These are phyloP conservation scores for Chrysodeixis includens DNA, from an alignment of 2,888 invertebrate genomes.

Conservation along the genomic window DNA sequence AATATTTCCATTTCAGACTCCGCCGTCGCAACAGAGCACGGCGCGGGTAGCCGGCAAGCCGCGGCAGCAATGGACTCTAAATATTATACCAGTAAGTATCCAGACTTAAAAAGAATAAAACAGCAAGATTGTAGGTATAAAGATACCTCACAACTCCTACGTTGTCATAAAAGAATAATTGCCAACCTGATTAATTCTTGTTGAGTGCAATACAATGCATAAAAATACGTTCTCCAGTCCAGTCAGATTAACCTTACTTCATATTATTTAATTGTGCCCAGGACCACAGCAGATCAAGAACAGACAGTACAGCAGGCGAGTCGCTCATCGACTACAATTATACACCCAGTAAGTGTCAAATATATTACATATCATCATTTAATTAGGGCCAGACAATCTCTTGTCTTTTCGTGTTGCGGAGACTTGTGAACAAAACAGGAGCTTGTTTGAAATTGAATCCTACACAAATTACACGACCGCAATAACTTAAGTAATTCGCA, in stretches of 20 bases:
- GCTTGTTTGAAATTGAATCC: too few species aligned
- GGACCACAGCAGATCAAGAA: constrained; percentile 77
- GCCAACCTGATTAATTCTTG: not conserved
- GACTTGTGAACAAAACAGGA: too few species aligned
- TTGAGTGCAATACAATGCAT: too few species aligned
- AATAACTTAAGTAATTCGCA: too few species aligned
- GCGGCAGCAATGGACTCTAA: constrained; percentile 84
- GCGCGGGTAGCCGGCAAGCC: constrained; percentile 73
- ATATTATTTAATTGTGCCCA: constrained; percentile 40
- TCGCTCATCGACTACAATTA: constrained; percentile 84
- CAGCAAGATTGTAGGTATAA: too few species aligned
- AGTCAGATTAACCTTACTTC: too few species aligned
- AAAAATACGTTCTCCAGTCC: too few species aligned
- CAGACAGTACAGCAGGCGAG: constrained; percentile 78
- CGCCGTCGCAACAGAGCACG: constrained; percentile 67
- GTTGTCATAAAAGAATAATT: not conserved
- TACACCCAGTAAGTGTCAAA: constrained; percentile 73
- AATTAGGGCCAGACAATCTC: too few species aligned
- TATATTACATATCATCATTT: too few species aligned
- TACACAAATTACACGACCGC: too few species aligned
- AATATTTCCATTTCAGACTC: constrained; percentile 55
- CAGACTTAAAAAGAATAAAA: not conserved
- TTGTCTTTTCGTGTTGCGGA: too few species aligned
- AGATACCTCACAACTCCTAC: too few species aligned
- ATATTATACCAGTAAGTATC: constrained; percentile 77